Evolutionary conservation across 2,113 vertebrate genomes (phyloP).

Genomic region (Leucopsar rothschildi): DNA sequence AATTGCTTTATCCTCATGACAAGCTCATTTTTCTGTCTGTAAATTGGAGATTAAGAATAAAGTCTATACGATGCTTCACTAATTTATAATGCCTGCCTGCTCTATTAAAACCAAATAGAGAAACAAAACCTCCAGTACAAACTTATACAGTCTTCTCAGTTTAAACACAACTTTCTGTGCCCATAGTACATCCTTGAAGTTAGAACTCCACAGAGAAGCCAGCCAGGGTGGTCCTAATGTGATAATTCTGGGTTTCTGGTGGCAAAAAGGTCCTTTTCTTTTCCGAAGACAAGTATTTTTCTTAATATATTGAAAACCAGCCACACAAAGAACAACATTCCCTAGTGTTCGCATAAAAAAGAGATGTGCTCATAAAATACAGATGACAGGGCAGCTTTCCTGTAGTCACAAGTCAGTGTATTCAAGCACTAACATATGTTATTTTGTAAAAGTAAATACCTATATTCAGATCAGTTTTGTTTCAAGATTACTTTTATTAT

Average conservation of each 20-base stretch:
- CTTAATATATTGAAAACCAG: not conserved
- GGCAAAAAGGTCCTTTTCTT: not conserved
- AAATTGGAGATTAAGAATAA: not conserved
- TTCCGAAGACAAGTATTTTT: not conserved
- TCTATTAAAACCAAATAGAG: not conserved
- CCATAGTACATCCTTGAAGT: not conserved
- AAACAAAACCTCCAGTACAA: not conserved
- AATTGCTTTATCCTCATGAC: not conserved
- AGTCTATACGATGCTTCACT: not conserved
- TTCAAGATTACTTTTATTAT: not conserved
- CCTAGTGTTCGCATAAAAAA: not conserved
- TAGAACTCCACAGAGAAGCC: not conserved
- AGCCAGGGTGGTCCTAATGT: slow-evolving; percentile 34
- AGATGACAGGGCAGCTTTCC: not conserved
- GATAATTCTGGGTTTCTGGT: slow-evolving; percentile 34
- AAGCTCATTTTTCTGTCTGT: not conserved
- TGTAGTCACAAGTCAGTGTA: not conserved
- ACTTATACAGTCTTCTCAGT: not conserved
- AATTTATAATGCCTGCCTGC: not conserved
- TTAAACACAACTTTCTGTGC: not conserved
- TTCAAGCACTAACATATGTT: not conserved
- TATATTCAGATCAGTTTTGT: not conserved
- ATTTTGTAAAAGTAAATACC: not conserved
- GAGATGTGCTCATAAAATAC: not conserved
- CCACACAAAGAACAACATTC: slow-evolving; percentile 2